phyloP scores from a whole-genome alignment of 2,113 vertebrate species.

The Mellivora capensis region DNA sequence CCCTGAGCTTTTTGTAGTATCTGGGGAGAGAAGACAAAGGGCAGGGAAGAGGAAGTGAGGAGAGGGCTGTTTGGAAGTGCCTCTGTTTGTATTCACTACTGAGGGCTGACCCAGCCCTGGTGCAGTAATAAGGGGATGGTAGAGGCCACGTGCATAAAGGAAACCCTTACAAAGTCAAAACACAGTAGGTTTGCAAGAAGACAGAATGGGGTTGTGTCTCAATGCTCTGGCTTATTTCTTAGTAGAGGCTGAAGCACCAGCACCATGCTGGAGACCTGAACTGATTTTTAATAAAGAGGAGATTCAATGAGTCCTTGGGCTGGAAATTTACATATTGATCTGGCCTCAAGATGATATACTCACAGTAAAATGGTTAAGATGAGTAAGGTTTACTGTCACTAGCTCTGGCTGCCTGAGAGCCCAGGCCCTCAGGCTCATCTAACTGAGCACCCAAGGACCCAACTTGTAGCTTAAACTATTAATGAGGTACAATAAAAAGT shows the following conservation, averaged over 20 bases:
- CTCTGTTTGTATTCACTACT: not conserved
- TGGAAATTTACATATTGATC: not conserved
- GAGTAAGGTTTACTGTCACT: not conserved
- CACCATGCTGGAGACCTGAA: not conserved
- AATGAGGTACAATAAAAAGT: no score
- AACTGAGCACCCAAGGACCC: not conserved
- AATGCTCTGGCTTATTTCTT: not conserved
- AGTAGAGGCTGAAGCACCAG: not conserved
- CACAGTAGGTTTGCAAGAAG: not conserved
- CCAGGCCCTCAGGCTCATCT: not conserved
- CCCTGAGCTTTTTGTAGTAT: not conserved
- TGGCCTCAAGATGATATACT: not conserved
- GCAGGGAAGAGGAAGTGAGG: not conserved
- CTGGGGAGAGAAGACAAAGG: not conserved
- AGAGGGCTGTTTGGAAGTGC: not conserved
- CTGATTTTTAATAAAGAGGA: not conserved
- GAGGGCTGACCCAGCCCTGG: not conserved
- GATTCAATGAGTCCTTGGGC: not conserved
- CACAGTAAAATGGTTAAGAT: not conserved
- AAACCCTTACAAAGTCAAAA: not conserved
- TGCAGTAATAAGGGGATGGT: accelerated
- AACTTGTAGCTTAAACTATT: no score
- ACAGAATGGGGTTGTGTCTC: not conserved
- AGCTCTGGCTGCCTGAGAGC: not conserved
- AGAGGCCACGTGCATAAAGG: no score